Conservation (phyloP, 1,140 invertebrate species). For the Coenobita brevimanus region DNA sequence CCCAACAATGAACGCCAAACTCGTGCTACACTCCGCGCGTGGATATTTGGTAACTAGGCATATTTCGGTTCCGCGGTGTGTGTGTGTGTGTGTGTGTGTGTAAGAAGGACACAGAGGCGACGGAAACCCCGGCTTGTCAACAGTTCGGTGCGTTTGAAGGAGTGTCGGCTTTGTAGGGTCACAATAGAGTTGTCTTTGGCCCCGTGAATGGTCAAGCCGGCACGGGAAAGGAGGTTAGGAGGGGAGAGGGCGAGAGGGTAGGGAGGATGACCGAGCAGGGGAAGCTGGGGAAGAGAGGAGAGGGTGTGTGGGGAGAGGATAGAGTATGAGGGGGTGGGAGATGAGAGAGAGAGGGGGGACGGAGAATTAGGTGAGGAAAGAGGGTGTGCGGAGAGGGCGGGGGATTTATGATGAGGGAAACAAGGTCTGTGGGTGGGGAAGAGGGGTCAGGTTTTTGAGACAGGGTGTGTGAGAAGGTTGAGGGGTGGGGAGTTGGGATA, state of each 20-base stretch:
- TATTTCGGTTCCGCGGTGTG: not conserved
- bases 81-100: not conserved
- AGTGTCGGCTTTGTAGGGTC: conserved; percentile 37
- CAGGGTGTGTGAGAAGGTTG: not conserved
- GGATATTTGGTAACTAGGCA: not conserved
- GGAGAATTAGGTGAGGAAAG: not conserved
- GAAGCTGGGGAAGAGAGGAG: not conserved
- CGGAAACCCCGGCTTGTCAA: conserved; percentile 36
- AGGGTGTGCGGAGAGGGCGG: not conserved
- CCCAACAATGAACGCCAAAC: too few species aligned
- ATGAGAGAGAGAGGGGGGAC: not conserved
- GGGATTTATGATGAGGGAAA: too few species aligned
- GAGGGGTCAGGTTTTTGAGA: too few species aligned
- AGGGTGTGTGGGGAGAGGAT: not conserved
- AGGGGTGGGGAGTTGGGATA: not conserved
- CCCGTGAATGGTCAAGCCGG: conserved; percentile 48
- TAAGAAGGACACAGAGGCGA: not conserved
- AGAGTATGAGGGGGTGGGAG: not conserved
- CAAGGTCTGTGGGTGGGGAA: too few species aligned
- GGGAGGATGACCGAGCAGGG: not conserved
- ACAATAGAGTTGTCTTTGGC: conserved; percentile 60
- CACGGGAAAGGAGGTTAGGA: not conserved
- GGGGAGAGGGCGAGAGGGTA: not conserved
- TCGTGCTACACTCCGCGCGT: too few species aligned
- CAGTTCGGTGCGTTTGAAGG: conserved; percentile 62